Conservation (phyloP, 2,797 vertebrate genomes). For the Aulostomus chinensis region DNA sequence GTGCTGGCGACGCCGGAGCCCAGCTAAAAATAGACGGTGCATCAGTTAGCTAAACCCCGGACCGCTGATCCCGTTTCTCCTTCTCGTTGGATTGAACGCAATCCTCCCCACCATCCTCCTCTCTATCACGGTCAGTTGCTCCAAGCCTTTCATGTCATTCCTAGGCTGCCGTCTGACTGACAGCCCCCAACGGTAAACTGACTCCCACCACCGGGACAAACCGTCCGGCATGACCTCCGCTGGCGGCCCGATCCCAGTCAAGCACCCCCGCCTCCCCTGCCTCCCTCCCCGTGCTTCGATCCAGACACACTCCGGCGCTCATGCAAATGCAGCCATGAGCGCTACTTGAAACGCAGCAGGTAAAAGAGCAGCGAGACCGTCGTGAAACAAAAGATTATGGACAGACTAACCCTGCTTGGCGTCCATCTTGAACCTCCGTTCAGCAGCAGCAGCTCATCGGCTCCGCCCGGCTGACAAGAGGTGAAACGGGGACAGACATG, state of each 20-base stretch:
- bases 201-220: neutral
- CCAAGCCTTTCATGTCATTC: neutral
- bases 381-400: slow-evolving; percentile 38
- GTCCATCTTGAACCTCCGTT: slow-evolving; percentile 87
- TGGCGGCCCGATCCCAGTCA: neutral
- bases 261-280: no score
- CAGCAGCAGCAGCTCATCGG: slow-evolving; percentile 60
- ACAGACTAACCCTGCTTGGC: slow-evolving; percentile 86
- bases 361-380: neutral
- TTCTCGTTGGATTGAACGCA: no score
- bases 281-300: neutral
- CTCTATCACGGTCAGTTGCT: neutral
- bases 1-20: slow-evolving; percentile 68
- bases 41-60: slow-evolving; percentile 45
- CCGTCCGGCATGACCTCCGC: slow-evolving; percentile 57
- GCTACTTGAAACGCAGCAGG: neutral
- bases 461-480: slow-evolving; percentile 26
- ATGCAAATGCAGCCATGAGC: neutral
- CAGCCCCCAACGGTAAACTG: neutral
- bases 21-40: slow-evolving; percentile 88
- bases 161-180: neutral
- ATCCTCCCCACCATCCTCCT: no score
- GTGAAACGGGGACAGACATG: slow-evolving; percentile 23
- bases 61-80: slow-evolving; percentile 65
- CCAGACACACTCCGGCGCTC: neutral